Evolutionary conservation across 2,113 vertebrate species (phyloP).

Genomic region (Aix galericulata): DNA sequence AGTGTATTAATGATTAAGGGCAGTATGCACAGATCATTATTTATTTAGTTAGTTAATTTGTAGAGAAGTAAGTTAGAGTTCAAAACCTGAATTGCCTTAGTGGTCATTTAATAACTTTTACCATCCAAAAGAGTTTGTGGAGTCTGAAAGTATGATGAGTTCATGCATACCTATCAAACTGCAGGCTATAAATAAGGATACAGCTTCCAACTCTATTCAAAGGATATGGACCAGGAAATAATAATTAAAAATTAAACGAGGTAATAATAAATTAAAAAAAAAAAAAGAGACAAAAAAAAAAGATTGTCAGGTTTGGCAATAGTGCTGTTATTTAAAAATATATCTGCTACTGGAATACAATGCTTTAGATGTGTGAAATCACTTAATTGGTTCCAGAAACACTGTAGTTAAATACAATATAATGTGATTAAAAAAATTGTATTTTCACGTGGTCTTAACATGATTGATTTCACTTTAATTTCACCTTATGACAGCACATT

Average conservation of each 20-base stretch:
- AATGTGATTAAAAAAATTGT: not conserved
- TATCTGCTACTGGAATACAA: not conserved
- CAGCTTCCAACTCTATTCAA: not conserved
- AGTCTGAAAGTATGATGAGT: not conserved
- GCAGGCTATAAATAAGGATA: not conserved
- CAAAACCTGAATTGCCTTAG: not conserved
- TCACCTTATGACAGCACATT: slow-evolving; percentile 37
- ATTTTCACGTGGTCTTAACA: not conserved
- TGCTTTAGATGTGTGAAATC: not conserved
- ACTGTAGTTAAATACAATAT: slow-evolving; percentile 14
- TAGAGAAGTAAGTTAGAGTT: not conserved
- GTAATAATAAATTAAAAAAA: not conserved
- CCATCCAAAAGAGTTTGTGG: not conserved
- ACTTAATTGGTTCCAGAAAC: not conserved
- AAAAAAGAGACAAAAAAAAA: not conserved
- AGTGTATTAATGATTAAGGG: not conserved
- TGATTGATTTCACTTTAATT: slow-evolving; percentile 24
- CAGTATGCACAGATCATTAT: not conserved
- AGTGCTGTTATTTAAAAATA: not conserved
- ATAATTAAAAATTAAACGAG: no score
- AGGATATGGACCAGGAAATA: not conserved
- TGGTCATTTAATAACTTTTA: not conserved
- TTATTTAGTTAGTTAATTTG: not conserved
- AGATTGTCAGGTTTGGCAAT: not conserved
- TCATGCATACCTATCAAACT: not conserved